These are phyloP conservation scores for Laspeyria flexula DNA, from an alignment of 2,888 invertebrate genomes.

Conservation along the genomic window DNA sequence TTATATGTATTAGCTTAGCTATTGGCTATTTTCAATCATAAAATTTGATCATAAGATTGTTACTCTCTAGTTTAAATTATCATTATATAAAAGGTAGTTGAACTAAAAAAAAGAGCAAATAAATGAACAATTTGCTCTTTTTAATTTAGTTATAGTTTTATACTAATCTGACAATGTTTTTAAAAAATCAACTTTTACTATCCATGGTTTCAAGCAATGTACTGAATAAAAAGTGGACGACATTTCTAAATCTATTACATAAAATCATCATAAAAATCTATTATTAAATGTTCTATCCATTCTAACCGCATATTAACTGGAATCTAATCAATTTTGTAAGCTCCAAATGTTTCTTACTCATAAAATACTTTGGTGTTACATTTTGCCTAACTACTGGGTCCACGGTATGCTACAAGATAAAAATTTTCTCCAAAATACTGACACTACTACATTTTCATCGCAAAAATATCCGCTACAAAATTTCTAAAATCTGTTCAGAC, in stretches of 20 bases:
- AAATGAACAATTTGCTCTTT: background rate
- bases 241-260: conserved; percentile 70
- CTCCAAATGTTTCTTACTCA: conserved; percentile 70
- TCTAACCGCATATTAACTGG: conserved; percentile 47
- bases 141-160: background rate
- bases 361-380: conserved; percentile 80
- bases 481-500: conserved; percentile 70
- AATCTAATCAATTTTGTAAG: conserved; percentile 66
- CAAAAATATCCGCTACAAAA: conserved; percentile 79
- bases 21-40: too few relatives aligned
- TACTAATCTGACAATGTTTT: background rate
- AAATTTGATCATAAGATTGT: conserved; percentile 14
- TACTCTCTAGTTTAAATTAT: too few relatives aligned
- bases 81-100: too few relatives aligned
- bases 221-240: conserved; percentile 74
- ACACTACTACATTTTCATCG: conserved; percentile 72
- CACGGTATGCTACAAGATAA: conserved; percentile 67
- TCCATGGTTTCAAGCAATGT: too few relatives aligned
- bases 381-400: conserved; percentile 80
- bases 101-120: too few relatives aligned
- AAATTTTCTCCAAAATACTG: conserved; percentile 82
- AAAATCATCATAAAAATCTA: conserved; percentile 49
- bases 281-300: conserved; percentile 32
- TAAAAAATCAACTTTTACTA: conserved; percentile 11
- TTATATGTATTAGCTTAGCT: too few relatives aligned